phyloP scores from a whole-genome alignment of 2,888 invertebrate genomes.

The Caenorhabditis uteleia region DNA sequence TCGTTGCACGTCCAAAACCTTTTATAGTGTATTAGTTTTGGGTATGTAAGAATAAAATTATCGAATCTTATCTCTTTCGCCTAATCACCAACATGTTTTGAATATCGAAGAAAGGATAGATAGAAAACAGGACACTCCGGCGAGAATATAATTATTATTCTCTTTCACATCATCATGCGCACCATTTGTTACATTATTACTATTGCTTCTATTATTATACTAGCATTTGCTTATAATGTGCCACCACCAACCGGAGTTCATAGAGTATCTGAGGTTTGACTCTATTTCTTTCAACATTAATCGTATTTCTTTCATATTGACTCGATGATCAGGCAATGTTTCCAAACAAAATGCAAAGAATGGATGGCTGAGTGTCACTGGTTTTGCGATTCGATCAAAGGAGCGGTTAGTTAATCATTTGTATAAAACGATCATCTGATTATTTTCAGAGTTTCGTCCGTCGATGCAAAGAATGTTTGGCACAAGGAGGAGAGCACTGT shows the following conservation, averaged over 20 bases:
- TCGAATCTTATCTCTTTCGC: slow-evolving; percentile 21
- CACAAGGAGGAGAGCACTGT: slow-evolving; percentile 56
- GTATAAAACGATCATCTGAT: neutral
- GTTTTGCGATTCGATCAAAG: slow-evolving; percentile 61
- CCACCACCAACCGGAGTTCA: slow-evolving; percentile 51
- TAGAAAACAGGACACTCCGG: no score
- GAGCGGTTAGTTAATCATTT: slow-evolving; percentile 36
- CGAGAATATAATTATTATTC: no score
- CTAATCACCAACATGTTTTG: no score
- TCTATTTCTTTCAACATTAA: neutral
- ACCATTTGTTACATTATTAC: no score
- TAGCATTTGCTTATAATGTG: slow-evolving; percentile 38
- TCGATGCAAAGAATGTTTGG: slow-evolving; percentile 58
- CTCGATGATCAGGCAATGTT: slow-evolving; percentile 58
- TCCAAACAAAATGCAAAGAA: slow-evolving; percentile 60
- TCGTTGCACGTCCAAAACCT: slow-evolving; percentile 20
- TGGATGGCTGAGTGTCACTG: slow-evolving; percentile 65
- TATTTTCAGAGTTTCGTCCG: slow-evolving; percentile 45
- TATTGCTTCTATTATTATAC: neutral
- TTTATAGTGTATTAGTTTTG: slow-evolving; percentile 35
- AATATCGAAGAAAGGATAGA: no score
- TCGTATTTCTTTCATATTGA: slow-evolving; percentile 47
- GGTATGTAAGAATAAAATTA: slow-evolving; percentile 42
- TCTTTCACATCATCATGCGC: no score
- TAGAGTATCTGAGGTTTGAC: slow-evolving; percentile 43